Percentiles rank a stretch among this genome's conserved stretches.
Evolutionary conservation across 2,113 vertebrate genomes (phyloP).

Genomic region (Sapayoa aenigma): DNA sequence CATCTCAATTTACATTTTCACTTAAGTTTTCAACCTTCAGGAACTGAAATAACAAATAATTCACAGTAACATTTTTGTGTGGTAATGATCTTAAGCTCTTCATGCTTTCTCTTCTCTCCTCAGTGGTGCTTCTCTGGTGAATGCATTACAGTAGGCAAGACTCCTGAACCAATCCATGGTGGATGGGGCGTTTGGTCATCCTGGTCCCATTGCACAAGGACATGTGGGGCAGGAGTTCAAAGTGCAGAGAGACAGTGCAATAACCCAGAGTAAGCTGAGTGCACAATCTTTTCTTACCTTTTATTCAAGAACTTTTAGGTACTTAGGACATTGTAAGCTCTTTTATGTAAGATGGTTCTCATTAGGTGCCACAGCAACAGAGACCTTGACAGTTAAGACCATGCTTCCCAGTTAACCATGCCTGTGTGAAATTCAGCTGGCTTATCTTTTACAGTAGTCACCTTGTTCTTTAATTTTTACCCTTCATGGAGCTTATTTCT

Average conservation of each 20-base stretch:
- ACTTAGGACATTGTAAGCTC: not conserved
- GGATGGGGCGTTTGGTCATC: conserved; percentile 89
- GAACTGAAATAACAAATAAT: not conserved
- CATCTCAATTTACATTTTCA: not conserved
- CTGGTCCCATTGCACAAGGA: conserved; percentile 95
- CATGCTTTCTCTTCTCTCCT: not conserved
- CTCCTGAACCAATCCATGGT: conserved; percentile 88
- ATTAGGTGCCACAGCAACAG: not conserved
- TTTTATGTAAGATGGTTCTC: not conserved
- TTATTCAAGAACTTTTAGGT: not conserved
- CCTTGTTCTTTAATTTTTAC: not conserved
- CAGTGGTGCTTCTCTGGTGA: conserved; percentile 97
- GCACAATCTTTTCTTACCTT: not conserved
- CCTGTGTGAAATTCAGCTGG: not conserved
- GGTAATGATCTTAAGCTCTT: not conserved
- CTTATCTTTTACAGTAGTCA: not conserved
- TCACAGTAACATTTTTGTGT: not conserved
- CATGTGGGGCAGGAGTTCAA: conserved; percentile 91
- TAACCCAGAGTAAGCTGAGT: conserved; percentile 87
- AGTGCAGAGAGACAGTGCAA: conserved; percentile 88
- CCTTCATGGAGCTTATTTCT: not conserved
- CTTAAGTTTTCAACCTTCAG: not conserved
- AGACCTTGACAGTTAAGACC: not conserved
- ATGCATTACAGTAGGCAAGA: conserved; percentile 93
- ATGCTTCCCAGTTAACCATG: not conserved